Evolutionary conservation across 2,113 vertebrate genomes (phyloP).

Genomic region (Sturnira hondurensis): DNA sequence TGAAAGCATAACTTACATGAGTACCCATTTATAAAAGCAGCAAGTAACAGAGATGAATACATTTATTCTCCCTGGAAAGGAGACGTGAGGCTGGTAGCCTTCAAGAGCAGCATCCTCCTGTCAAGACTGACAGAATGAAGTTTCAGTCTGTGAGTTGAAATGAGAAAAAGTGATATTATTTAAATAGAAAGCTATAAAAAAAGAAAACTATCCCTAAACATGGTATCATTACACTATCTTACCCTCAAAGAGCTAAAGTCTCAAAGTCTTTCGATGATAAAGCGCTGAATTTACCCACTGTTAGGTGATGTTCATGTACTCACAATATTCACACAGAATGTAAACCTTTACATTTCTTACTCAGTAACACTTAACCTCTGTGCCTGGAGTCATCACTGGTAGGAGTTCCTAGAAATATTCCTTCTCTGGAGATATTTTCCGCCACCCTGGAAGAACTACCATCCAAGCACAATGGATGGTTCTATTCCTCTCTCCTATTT

Average conservation of each 20-base stretch:
- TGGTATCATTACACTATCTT: background rate
- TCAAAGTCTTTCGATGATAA: background rate
- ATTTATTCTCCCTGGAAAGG: slow-evolving; percentile 14
- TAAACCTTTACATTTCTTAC: background rate
- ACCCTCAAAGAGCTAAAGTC: background rate
- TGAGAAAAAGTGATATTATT: background rate
- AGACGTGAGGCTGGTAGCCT: background rate
- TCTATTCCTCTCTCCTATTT: slow-evolving; percentile 20
- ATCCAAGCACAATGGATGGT: background rate
- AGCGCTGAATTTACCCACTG: background rate
- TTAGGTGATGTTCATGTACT: background rate
- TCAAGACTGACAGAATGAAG: slow-evolving; percentile 10
- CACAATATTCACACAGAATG: background rate
- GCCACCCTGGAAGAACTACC: background rate
- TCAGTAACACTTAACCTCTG: background rate
- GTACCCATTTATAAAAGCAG: background rate
- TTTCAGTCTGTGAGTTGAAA: background rate
- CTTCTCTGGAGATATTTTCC: background rate
- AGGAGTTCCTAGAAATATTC: background rate
- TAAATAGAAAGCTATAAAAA: slow-evolving; percentile 30
- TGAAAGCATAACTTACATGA: slow-evolving; percentile 33
- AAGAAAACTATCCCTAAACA: background rate
- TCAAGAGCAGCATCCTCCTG: background rate
- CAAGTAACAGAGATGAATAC: background rate
- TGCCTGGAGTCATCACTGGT: background rate